Conservation (phyloP, 2,888 invertebrate genomes). For the Pollenia amentaria region DNA sequence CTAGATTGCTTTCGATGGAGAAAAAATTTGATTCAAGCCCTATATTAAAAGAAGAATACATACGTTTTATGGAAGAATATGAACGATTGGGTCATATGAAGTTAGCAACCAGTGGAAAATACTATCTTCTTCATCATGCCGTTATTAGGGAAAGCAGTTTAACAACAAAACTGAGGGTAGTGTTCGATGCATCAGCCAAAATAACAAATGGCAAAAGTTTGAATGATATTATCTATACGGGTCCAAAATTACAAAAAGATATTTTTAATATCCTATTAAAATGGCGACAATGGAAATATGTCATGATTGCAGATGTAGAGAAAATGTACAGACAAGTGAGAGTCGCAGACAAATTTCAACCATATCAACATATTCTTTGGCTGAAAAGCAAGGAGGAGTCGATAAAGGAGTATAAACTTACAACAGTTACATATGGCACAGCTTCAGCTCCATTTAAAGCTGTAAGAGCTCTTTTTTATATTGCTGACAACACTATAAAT, state of each 20-base stretch:
- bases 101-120: conserved; percentile 41
- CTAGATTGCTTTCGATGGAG: conserved; percentile 52
- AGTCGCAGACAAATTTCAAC: conserved; percentile 70
- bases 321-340: conserved; percentile 78
- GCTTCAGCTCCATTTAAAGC: conserved; percentile 74
- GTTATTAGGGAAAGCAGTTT: conserved; percentile 34
- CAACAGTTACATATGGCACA: conserved; percentile 76
- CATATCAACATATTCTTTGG: conserved; percentile 77
- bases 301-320: conserved; percentile 77
- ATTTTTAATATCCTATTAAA: conserved; percentile 71
- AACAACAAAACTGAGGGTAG: conserved; percentile 12
- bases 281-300: conserved; percentile 66
- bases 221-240: conserved; percentile 74
- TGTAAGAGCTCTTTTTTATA: conserved; percentile 53
- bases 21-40: conserved; percentile 23
- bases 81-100: conserved; percentile 56
- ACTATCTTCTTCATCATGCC: conserved; percentile 63
- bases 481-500: background rate
- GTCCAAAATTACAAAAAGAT: conserved; percentile 77
- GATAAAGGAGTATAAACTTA: conserved; percentile 73
- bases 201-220: conserved; percentile 72
- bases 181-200: conserved; percentile 66
- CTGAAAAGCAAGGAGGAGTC: conserved; percentile 60
- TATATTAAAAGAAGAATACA: conserved; percentile 40
- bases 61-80: conserved; percentile 62